Evolutionary conservation across 2,888 invertebrate genomes (phyloP).

Genomic region (Apodemia mormo): DNA sequence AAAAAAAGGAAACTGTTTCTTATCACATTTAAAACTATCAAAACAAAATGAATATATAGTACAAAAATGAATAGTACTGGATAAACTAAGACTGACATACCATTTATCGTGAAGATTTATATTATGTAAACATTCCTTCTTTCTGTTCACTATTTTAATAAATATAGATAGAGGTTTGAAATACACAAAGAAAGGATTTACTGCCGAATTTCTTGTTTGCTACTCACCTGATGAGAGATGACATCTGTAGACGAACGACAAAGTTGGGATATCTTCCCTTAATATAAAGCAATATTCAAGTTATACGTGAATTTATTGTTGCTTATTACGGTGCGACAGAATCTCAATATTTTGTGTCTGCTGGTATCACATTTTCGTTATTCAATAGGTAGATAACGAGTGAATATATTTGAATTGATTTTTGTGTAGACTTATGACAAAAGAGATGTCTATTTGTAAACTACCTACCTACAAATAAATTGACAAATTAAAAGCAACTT

Average conservation of each 20-base stretch:
- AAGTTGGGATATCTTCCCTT: not conserved
- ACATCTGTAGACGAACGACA: not conserved
- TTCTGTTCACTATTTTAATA: not conserved
- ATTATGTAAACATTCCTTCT: not conserved
- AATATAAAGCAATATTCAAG: not conserved
- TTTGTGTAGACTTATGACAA: not conserved
- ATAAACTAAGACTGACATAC: too few relatives aligned
- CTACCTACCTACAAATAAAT: not conserved
- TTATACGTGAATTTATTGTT: not conserved
- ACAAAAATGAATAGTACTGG: too few relatives aligned
- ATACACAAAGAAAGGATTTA: not conserved
- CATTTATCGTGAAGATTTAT: too few relatives aligned
- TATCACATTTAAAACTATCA: too few relatives aligned
- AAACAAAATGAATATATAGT: too few relatives aligned
- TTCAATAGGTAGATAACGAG: not conserved
- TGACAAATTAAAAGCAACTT: too few relatives aligned
- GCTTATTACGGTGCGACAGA: not conserved
- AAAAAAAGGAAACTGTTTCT: too few relatives aligned
- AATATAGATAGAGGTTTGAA: not conserved
- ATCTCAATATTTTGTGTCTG: not conserved
- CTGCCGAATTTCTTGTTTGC: not conserved
- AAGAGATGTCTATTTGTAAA: not conserved
- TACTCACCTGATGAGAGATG: not conserved
- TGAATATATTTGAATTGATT: not conserved
- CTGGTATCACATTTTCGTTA: not conserved